Percentiles rank a stretch among this genome's conserved stretches.
Evolutionary conservation across 2,888 invertebrate species (phyloP).

Genomic region (Diadegma fenestrale): DNA sequence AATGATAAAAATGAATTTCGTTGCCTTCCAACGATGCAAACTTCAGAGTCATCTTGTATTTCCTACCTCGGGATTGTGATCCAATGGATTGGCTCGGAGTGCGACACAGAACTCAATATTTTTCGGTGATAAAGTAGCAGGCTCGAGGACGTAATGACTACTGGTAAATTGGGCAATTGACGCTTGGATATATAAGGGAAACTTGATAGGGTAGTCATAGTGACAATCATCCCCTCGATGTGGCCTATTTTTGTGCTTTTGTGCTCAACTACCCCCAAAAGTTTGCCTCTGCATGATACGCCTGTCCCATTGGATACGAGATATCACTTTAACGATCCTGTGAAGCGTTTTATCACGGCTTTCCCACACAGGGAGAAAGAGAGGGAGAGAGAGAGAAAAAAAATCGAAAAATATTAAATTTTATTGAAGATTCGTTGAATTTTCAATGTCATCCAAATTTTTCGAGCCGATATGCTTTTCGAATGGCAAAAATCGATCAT

Average conservation of each 20-base stretch:
- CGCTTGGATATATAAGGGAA: slow-evolving; percentile 58
- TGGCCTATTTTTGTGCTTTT: slow-evolving; percentile 59
- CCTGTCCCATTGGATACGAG: background rate
- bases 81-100: background rate
- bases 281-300: background rate
- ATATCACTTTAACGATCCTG: slow-evolving; percentile 11
- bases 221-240: slow-evolving; percentile 76
- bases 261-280: slow-evolving; percentile 5
- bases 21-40: too few species aligned
- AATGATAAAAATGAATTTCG: too few species aligned
- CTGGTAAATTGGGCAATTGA: slow-evolving; percentile 11
- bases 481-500: too few species aligned
- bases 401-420: too few species aligned
- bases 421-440: too few species aligned
- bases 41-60: too few species aligned
- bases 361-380: background rate
- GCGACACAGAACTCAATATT: background rate
- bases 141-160: slow-evolving; percentile 24
- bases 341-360: background rate
- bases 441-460: too few species aligned
- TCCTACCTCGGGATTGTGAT: background rate
- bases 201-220: slow-evolving; percentile 77
- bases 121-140: background rate
- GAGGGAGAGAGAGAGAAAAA: background rate
- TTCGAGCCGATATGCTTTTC: too few species aligned